These are phyloP conservation scores for Lophius americanus DNA, from an alignment of 2,797 vertebrate genomes.

Conservation along the genomic window DNA sequence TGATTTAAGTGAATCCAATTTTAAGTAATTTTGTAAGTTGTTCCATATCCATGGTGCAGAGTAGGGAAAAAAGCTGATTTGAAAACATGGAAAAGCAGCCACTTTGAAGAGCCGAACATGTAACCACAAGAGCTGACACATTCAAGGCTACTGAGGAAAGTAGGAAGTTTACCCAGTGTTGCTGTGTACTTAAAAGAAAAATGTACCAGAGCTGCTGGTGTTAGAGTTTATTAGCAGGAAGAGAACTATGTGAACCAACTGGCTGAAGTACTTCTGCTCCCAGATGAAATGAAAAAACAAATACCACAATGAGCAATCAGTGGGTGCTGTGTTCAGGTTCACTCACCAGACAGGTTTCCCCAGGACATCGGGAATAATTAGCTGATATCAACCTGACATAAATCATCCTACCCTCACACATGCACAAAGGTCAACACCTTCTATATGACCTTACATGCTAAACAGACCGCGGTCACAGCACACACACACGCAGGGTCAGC, in stretches of 20 bases:
- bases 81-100: not conserved
- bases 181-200: too few species aligned
- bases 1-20: too few species aligned
- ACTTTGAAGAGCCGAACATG: too few species aligned
- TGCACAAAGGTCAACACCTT: conserved; percentile 60
- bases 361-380: conserved; percentile 75
- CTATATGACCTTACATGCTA: conserved; percentile 71
- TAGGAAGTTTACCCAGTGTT: too few species aligned
- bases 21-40: too few species aligned
- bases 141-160: too few species aligned
- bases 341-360: conserved; percentile 62
- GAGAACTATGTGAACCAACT: conserved; percentile 11
- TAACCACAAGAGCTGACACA: too few species aligned
- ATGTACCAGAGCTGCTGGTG: not conserved
- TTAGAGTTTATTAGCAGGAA: conserved; percentile 13
- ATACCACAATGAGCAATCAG: conserved; percentile 14
- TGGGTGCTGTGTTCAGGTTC: conserved; percentile 48
- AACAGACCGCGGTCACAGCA: conserved; percentile 69
- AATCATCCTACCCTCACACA: conserved; percentile 60
- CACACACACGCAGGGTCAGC: conserved; percentile 47
- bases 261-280: not conserved
- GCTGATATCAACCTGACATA: conserved; percentile 66
- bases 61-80: not conserved
- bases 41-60: too few species aligned
- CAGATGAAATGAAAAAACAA: conserved; percentile 5